Base-by-base conservation (phyloP, 2,888 invertebrate genomes). In the Tromatobia lineatoria region DNA sequence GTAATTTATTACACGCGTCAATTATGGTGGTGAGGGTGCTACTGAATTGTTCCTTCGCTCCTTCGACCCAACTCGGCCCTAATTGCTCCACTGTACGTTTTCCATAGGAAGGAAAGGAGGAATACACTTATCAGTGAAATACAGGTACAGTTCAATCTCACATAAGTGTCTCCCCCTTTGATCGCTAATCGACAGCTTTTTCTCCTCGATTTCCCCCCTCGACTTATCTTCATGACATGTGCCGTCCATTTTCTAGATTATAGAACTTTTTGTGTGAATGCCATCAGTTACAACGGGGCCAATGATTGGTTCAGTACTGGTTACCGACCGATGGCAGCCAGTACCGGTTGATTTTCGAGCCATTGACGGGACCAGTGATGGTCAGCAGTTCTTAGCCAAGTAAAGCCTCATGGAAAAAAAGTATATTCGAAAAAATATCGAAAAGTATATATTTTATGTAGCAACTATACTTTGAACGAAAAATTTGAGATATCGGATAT, bases 1-100 rank as follows among this genome's bases (percentile, higher is more conserved):
- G 57, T 69, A 57, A 67, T 77, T 77, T 77, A 67, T 77, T 77
- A 77, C 77, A 69, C 67, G n/a, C 45, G 77, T 45, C 77, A 77
- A 77, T 77, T 69, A 77, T 57, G 67, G 45, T 29, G 25, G 25
- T n/a, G 18, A 29, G 57, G 57, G 57, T 25, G 57, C 25, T 67
- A 38, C 57, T 57, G 54, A 38, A 38, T 77, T 34, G 77, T 57
- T 67, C 42, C 38, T 29, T 54, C 25, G 54, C 25, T 67, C 67
- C 25, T 23, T 57, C 42, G 38, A 45, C 29, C 57, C 15, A 47
- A 77, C 57, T 57, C 45, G 20, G 52, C 45, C 23, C 67, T 47
- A 77, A 77, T 77, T 77, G 45, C 67, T 67, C 45, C 7, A 20
- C 25, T 13, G 15, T 52, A 67, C 25, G 25, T 76, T 76, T 76